phyloP scores from a whole-genome alignment of 2,888 invertebrate species.

The Eulithis prunata region DNA sequence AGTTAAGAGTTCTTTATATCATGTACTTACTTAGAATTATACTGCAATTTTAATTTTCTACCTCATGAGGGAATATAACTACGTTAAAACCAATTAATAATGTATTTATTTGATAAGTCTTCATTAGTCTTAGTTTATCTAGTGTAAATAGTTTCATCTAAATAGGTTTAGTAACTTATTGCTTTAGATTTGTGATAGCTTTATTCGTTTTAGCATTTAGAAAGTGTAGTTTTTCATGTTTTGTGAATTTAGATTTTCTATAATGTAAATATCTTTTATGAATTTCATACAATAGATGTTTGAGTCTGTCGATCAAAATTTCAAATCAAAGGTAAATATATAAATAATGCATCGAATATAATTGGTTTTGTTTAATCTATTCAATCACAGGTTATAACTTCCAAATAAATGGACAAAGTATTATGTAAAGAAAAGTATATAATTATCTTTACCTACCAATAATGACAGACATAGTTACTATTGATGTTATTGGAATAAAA shows the following conservation, averaged over 20 bases:
- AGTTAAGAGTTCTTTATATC: constrained; percentile 29
- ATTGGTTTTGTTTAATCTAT: too few relatives aligned
- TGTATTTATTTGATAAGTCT: constrained; percentile 44
- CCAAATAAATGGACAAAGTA: background rate
- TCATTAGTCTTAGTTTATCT: constrained; percentile 35
- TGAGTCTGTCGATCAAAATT: constrained; percentile 2
- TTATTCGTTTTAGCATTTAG: constrained; percentile 57
- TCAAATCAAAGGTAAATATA: background rate
- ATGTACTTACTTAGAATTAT: constrained; percentile 52
- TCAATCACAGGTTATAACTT: background rate
- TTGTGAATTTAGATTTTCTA: constrained; percentile 34
- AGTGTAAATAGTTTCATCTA: constrained; percentile 57
- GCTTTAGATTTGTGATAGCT: constrained; percentile 77
- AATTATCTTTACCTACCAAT: constrained; percentile 64
- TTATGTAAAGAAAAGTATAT: constrained; percentile 41
- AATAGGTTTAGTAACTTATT: constrained; percentile 73
- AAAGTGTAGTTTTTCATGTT: constrained; percentile 38
- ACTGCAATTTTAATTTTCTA: constrained; percentile 73
- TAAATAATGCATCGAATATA: too few relatives aligned
- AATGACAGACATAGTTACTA: constrained; percentile 65
- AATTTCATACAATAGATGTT: constrained; percentile 7
- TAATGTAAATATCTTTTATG: constrained; percentile 34
- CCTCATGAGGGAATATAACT: constrained; percentile 70
- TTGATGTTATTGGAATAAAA: constrained; percentile 70
- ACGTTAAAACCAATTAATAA: constrained; percentile 46